Percentiles rank a stretch among this genome's conserved stretches.
Conservation (phyloP, 2,113 vertebrate genomes). For the Nanger granti region DNA sequence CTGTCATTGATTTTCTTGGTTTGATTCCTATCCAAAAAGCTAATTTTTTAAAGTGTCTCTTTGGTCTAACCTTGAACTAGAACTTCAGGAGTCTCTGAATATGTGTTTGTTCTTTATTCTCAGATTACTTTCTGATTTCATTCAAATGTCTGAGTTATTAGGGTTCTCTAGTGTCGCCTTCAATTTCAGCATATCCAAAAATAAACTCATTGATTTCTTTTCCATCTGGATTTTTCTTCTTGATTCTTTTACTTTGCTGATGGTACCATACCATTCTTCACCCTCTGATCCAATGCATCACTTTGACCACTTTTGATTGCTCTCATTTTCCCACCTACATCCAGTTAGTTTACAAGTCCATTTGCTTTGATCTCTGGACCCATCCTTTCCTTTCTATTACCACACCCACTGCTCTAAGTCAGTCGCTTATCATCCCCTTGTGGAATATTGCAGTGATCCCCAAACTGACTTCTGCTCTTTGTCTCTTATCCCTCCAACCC, state of each 20-base stretch:
- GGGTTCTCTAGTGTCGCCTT: background rate
- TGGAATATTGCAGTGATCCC: background rate
- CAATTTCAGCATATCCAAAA: background rate
- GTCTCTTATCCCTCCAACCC: background rate
- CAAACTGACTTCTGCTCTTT: background rate
- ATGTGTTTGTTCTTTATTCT: conserved; percentile 29
- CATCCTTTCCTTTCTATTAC: background rate
- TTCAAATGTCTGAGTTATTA: background rate
- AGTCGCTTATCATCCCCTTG: background rate
- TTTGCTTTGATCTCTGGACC: background rate
- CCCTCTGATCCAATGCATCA: background rate
- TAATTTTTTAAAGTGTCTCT: background rate
- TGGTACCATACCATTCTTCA: background rate
- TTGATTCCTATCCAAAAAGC: background rate
- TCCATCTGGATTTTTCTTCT: background rate
- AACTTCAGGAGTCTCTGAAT: background rate
- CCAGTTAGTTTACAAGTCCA: background rate
- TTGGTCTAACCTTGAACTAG: conserved; percentile 22
- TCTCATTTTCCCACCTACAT: background rate
- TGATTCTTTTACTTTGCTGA: background rate
- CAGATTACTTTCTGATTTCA: background rate
- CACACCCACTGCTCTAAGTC: background rate
- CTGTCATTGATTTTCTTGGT: background rate
- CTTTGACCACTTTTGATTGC: background rate
- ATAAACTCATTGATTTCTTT: background rate